These are phyloP conservation scores for Dryobates pubescens DNA, from an alignment of 2,797 vertebrate species.

Conservation along the genomic window DNA sequence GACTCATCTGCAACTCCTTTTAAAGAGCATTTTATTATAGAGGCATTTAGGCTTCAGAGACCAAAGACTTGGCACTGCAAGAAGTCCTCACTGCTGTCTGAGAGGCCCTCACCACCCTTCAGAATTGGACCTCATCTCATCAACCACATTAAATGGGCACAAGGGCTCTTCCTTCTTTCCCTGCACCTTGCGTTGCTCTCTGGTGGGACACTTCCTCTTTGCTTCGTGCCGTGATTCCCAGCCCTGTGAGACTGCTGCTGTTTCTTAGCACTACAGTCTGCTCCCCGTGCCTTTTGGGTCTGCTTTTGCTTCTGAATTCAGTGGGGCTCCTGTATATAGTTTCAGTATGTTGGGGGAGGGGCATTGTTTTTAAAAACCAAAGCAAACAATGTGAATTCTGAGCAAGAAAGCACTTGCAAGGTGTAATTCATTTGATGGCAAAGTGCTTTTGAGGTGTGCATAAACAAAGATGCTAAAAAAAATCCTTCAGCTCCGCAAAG, in stretches of 20 bases:
- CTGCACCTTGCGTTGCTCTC: neutral
- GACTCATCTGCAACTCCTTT: neutral
- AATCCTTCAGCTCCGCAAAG: neutral
- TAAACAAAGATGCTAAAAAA: neutral
- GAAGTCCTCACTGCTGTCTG: neutral
- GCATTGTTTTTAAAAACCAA: neutral
- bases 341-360: neutral
- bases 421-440: neutral
- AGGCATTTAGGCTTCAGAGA: neutral
- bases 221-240: neutral
- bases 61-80: neutral
- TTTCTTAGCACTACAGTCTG: neutral
- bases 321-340: neutral
- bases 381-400: neutral
- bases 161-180: neutral
- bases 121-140: neutral
- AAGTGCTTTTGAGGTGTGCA: neutral
- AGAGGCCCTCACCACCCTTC: neutral
- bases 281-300: neutral
- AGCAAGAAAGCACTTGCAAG: neutral
- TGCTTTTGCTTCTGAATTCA: neutral
- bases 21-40: neutral
- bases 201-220: neutral
- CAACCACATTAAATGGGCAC: neutral
- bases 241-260: neutral